Evolutionary conservation across 2,797 vertebrate species (phyloP), one percentile per base, ranked within the genome.

Genomic region (Eleutherodactylus coqui): DNA sequence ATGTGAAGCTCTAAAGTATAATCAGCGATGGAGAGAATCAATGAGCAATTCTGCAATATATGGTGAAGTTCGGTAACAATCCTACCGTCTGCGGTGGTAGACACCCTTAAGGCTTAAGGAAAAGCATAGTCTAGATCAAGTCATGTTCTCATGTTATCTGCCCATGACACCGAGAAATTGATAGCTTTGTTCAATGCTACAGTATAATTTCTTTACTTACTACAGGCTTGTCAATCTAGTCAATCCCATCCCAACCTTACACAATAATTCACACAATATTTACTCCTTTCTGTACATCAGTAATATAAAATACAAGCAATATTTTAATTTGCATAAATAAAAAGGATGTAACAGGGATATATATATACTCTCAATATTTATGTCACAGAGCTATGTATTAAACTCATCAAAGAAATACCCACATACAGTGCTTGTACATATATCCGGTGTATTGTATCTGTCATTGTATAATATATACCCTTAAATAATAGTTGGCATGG

Each of bases 191-290:
- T 91, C 79, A 24, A 88, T 82, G 41, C 78, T 87, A 79, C 53
- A 55, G 53, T 84, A 85, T 80, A 0, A 67, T 88, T 91, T 91
- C 2, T 77, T 89, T 90, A 89, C 81, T 85, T 90, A 89, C 83
- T 82, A 82, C 2, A 81, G 47, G 43, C 84, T 88, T 87, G 85
- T 87, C 88, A 90, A 88, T 91, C 67, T 75, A 79, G 80, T 78
- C 90, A 78, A 84, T 90, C 89, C 89, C 88, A 72, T 21, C 75
- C 69, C 67, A 83, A 70, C 89, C 89, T 92, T 79, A 90, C 88
- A 89, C 79, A 88, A 72, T 69, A 88, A 75, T 89, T 92, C 80
- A 84, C 36, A 49, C 45, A 34, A n/a, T 5, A 73, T 79, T 70
- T 51, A 17, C 34, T 21, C n/a, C 24, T 32, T 27, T 85, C 34